Base-by-base conservation (phyloP, 2,113 vertebrate species). In the Mesoclemmys tuberculata region DNA sequence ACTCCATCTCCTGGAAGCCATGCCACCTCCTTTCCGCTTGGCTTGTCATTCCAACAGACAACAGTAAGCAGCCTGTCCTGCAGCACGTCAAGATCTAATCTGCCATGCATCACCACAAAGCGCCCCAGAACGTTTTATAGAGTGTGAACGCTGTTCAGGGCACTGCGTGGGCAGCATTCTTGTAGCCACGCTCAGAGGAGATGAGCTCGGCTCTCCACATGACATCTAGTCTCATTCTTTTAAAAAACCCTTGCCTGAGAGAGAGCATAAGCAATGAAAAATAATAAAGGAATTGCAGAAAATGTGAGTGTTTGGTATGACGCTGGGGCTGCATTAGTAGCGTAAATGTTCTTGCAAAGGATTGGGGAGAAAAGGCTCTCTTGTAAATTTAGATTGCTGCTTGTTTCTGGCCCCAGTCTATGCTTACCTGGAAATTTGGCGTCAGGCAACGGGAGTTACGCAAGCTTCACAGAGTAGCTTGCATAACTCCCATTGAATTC, bases 101-200 rank as follows among this genome's bases (percentile, higher is more conserved):
- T 90, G 89, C 49, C 29, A 2, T 61, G 92, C 84, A 48, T 56
- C 87, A 5, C 2, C 4, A 9, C 68, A 78, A 1, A 74, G 74
- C 46, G 54, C 71, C 85, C 64, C 41, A 31, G 74, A 93, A 82
- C 80, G 9, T 2, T 9, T 90, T 84, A 55, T 18, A 19, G 21
- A 68, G 4, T 29, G 75, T 3, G 26, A 68, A 13, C 0, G 0
- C 80, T 56, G 61, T 31, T 31, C 88, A 77, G n/a, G 0, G 0
- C 87, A 80, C 84, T 44, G 0, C 0, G 52, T 87, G 80, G 64
- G 78, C 82, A 85, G 61, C 52, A 12, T 21, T 75, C 56, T 44
- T 89, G 56, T 41, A 0, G 0, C 51, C 46, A 49, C 77, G 46
- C 0, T 1, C 1, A 0, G 4, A 71, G 35, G 6, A 38, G 48